These are phyloP conservation scores for Leptinotarsa peninsularis DNA, from an alignment of 2,888 invertebrate genomes.

Conservation along the genomic window DNA sequence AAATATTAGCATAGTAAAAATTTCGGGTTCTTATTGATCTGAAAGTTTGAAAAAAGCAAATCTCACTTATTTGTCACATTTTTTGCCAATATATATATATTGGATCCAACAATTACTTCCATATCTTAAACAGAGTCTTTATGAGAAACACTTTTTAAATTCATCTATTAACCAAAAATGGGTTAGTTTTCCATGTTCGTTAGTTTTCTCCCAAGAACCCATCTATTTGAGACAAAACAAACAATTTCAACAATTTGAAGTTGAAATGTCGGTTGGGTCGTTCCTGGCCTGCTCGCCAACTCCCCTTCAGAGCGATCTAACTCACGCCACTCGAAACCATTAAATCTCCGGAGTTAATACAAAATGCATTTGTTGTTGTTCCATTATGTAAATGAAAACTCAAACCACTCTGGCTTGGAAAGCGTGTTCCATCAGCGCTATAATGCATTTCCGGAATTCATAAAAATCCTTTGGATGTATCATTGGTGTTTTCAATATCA, in stretches of 20 bases:
- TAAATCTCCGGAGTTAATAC: constrained; percentile 68
- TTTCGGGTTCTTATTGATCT: too few species aligned
- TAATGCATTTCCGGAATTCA: constrained; percentile 63
- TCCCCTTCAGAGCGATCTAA: constrained; percentile 36
- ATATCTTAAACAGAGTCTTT: too few species aligned
- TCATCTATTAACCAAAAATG: too few species aligned
- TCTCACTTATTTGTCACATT: too few species aligned
- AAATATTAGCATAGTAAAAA: too few species aligned
- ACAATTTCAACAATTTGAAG: background rate
- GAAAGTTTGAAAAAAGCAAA: too few species aligned
- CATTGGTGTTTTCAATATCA: constrained; percentile 40
- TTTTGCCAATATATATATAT: too few species aligned
- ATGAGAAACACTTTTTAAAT: too few species aligned
- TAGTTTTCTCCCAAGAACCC: too few species aligned
- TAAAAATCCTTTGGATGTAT: constrained; percentile 52
- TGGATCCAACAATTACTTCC: too few species aligned
- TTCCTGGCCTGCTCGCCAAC: constrained; percentile 26
- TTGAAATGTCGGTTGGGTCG: background rate
- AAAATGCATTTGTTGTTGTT: constrained; percentile 69
- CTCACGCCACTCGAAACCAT: constrained; percentile 62
- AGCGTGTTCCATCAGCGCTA: constrained; percentile 61
- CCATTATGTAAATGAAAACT: constrained; percentile 69
- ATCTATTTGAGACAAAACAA: too few species aligned
- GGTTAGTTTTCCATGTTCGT: too few species aligned
- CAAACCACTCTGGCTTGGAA: constrained; percentile 59